Conservation (phyloP, 2,888 invertebrate genomes). For the Lycia hirtaria region DNA sequence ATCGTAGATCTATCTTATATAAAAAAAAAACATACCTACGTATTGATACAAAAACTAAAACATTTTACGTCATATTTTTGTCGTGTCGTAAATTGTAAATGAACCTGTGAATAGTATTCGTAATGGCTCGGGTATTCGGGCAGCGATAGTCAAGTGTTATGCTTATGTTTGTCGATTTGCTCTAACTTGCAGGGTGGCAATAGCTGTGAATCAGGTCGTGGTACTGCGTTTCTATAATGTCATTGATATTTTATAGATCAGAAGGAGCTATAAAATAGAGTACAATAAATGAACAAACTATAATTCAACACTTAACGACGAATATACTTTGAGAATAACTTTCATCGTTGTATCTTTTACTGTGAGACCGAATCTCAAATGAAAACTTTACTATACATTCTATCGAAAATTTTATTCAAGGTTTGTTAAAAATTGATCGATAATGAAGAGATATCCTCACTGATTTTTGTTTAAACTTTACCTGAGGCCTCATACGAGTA, state of each 20-base stretch:
- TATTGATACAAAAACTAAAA: neutral
- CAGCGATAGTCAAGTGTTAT: constrained; percentile 16
- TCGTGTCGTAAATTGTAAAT: constrained; percentile 7
- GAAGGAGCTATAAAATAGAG: neutral
- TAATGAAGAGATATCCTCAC: too few relatives aligned
- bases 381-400: too few relatives aligned
- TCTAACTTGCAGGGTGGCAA: constrained; percentile 44
- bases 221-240: constrained; percentile 3
- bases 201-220: constrained; percentile 39
- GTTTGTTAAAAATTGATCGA: too few relatives aligned
- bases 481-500: too few relatives aligned
- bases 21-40: too few relatives aligned
- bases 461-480: too few relatives aligned
- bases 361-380: too few relatives aligned
- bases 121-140: constrained; percentile 1
- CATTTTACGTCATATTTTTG: neutral
- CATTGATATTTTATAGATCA: neutral
- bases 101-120: neutral
- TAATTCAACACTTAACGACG: too few relatives aligned
- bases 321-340: too few relatives aligned
- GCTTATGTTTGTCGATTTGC: constrained; percentile 39
- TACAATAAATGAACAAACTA: neutral
- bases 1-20: too few relatives aligned
- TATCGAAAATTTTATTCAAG: too few relatives aligned
- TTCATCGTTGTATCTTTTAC: too few relatives aligned